Conservation (phyloP, 1,140 invertebrate species). For the Drosophila teissieri region DNA sequence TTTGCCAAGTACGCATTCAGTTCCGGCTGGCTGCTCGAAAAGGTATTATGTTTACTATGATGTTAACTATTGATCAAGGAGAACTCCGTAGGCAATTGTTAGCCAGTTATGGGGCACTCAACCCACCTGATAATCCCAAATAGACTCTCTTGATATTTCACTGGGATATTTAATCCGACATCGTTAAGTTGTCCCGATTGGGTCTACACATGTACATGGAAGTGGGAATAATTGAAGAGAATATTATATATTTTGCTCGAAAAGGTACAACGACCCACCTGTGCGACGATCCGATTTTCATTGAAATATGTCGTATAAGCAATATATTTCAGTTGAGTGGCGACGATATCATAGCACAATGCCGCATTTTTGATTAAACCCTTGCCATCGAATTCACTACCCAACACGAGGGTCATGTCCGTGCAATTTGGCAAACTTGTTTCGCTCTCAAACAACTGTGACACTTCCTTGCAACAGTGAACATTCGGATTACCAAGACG, state of each 20-base stretch:
- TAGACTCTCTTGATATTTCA: constrained; percentile 8
- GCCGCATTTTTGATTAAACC: constrained; percentile 26
- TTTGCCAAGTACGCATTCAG: constrained; percentile 5
- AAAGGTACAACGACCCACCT: constrained; percentile 13
- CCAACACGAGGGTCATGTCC: constrained; percentile 49
- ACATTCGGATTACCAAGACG: rapidly evolving
- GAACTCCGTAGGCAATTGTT: too few relatives aligned
- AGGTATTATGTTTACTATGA: not conserved
- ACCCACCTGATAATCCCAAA: constrained; percentile 28
- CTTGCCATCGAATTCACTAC: not conserved
- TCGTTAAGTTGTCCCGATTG: constrained; percentile 42
- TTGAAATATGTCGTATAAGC: constrained; percentile 33
- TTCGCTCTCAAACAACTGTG: constrained; percentile 36
- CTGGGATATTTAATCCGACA: constrained; percentile 28
- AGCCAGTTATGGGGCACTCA: too few relatives aligned
- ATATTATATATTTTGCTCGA: not conserved
- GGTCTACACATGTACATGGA: constrained; percentile 8
- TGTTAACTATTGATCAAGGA: not conserved
- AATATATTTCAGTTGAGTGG: constrained; percentile 34
- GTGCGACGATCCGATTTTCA: constrained; percentile 14
- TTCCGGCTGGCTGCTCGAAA: not conserved
- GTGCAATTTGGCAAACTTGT: constrained; percentile 23
- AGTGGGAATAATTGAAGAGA: not conserved
- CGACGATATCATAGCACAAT: constrained; percentile 42
- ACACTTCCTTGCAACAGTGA: not conserved